These are phyloP conservation scores for Phaethornis superciliosus DNA, from an alignment of 2,113 vertebrate genomes.

Conservation along the genomic window DNA sequence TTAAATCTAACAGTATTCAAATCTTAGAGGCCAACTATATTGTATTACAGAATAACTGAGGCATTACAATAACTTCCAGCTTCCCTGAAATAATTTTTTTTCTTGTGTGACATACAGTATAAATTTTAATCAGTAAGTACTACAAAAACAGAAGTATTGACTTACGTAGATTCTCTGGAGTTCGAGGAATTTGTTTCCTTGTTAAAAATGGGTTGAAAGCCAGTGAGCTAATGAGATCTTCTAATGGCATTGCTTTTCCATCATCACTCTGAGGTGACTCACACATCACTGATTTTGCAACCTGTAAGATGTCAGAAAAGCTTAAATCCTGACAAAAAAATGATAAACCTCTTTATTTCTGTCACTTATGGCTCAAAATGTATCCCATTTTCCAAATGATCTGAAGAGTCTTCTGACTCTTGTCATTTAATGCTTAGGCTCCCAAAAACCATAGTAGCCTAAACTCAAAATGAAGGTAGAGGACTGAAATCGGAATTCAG, in stretches of 20 bases:
- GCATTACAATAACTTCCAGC: not conserved
- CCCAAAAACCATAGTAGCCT: not conserved
- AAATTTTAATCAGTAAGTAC: not conserved
- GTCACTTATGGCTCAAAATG: not conserved
- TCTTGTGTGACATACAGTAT: not conserved
- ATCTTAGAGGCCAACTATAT: not conserved
- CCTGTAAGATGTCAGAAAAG: constrained; percentile 66
- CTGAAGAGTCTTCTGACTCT: not conserved
- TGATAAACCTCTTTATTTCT: not conserved
- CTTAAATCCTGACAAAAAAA: not conserved
- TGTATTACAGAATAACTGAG: not conserved
- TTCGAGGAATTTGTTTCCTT: constrained; percentile 83
- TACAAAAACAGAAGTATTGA: not conserved
- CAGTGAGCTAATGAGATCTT: constrained; percentile 73
- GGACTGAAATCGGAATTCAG: not conserved
- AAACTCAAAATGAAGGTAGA: not conserved
- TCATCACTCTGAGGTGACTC: constrained; percentile 38
- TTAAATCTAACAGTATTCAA: not conserved
- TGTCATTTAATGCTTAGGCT: not conserved
- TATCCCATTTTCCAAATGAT: not conserved
- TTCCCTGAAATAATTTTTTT: not conserved
- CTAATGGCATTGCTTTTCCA: constrained; percentile 70
- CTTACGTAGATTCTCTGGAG: constrained; percentile 90
- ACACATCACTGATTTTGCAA: constrained; percentile 79
- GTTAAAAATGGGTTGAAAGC: constrained; percentile 83